Percentiles rank a stretch among this genome's conserved stretches.
Conservation (phyloP, 2,797 vertebrate species). For the Cetoscarus ocellatus region DNA sequence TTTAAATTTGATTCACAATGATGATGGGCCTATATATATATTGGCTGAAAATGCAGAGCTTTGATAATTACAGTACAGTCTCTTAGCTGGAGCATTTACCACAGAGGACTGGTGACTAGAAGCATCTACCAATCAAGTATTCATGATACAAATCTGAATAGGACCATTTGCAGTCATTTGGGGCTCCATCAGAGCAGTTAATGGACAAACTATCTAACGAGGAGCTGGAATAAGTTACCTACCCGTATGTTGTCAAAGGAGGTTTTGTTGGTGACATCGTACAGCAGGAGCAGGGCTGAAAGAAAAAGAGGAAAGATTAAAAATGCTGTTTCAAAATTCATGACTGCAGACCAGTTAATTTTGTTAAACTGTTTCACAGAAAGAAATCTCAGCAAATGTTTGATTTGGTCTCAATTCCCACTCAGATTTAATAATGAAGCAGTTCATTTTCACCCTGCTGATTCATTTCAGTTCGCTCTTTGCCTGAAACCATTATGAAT, state of each 20-base stretch:
- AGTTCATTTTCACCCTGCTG: slow-evolving; percentile 1
- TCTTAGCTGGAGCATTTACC: no score
- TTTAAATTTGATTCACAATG: no score
- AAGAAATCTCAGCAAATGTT: slow-evolving; percentile 6
- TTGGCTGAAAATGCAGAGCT: no score
- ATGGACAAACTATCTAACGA: not conserved
- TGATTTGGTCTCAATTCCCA: slow-evolving; percentile 4
- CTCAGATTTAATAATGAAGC: slow-evolving; percentile 9
- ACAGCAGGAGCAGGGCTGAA: slow-evolving; percentile 91
- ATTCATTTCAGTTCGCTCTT: slow-evolving; percentile 5
- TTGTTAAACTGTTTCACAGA: not conserved
- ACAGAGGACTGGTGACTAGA: no score
- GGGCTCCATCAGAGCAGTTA: not conserved
- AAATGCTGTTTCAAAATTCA: not conserved
- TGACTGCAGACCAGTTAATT: slow-evolving; percentile 1
- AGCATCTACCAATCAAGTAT: no score
- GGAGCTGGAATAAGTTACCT: slow-evolving; percentile 25
- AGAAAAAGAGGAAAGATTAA: slow-evolving; percentile 10
- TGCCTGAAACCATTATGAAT: slow-evolving; percentile 4
- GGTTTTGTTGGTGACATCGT: slow-evolving; percentile 93
- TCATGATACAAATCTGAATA: no score
- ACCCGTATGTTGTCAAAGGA: slow-evolving; percentile 95
- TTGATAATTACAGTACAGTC: no score
- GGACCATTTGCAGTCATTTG: no score
- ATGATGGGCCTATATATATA: no score